Conservation (phyloP, 1,140 invertebrate species). For the Hyposmocoma kahamanoa region DNA sequence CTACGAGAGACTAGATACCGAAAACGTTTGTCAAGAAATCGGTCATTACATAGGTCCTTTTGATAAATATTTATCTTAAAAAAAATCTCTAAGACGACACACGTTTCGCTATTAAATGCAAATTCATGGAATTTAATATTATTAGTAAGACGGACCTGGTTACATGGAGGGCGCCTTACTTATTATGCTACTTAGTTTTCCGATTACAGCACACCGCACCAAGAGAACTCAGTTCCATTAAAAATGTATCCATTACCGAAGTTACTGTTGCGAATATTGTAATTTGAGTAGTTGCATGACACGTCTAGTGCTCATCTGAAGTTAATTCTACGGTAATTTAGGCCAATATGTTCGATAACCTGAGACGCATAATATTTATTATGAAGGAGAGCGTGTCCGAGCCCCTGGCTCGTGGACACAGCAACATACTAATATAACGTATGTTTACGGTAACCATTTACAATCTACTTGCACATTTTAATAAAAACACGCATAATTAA, state of each 20-base stretch:
- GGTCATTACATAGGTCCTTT: conserved; percentile 50
- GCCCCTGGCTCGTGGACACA: conserved; percentile 16
- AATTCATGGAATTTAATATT: conserved; percentile 73
- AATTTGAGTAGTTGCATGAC: conserved; percentile 19
- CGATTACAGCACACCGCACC: conserved; percentile 19
- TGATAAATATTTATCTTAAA: conserved; percentile 65
- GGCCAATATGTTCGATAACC: no score
- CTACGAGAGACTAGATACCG: conserved; percentile 65
- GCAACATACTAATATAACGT: conserved; percentile 31
- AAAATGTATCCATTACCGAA: neutral
- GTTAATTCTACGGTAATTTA: neutral
- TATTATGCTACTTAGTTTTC: conserved; percentile 62
- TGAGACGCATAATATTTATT: no score
- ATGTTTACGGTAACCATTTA: conserved; percentile 63
- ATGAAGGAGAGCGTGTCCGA: no score
- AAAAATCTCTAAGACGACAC: conserved; percentile 70
- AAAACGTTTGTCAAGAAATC: conserved; percentile 57
- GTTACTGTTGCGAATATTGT: conserved; percentile 5
- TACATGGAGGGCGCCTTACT: conserved; percentile 39
- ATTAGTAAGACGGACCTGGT: conserved; percentile 50
- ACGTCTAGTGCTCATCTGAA: conserved; percentile 8
- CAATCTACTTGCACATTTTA: conserved; percentile 64
- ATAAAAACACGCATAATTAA: conserved; percentile 63
- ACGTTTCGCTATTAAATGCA: conserved; percentile 71
- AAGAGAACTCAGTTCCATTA: neutral